phyloP scores from a whole-genome alignment of 2,888 invertebrate genomes.

The Harpalus rufipes region DNA sequence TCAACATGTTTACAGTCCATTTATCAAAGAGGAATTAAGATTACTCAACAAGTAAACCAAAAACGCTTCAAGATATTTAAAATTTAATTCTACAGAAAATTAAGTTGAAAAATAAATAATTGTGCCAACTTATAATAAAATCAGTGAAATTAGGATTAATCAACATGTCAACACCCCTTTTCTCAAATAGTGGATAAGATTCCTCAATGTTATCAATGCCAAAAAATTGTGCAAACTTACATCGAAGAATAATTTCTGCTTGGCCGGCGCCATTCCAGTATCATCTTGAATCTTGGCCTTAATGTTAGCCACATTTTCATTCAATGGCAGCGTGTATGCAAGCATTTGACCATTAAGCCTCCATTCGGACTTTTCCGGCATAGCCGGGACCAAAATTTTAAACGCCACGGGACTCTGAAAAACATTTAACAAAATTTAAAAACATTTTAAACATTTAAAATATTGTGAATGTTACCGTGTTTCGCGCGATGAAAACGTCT shows the following conservation, averaged over 20 bases:
- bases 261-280: slow-evolving; percentile 96
- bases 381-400: slow-evolving; percentile 89
- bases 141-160: no score
- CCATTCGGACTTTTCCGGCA: slow-evolving; percentile 96
- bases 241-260: slow-evolving; percentile 97
- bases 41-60: no score
- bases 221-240: slow-evolving; percentile 77
- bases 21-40: no score
- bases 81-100: no score
- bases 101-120: no score
- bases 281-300: slow-evolving; percentile 92
- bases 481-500: slow-evolving; percentile 86
- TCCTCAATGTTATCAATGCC: no score
- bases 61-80: no score
- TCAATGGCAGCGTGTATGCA: slow-evolving; percentile 86
- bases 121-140: no score
- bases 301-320: slow-evolving; percentile 89
- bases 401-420: slow-evolving; percentile 87
- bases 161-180: background rate
- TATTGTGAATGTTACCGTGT: slow-evolving; percentile 77
- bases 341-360: slow-evolving; percentile 94
- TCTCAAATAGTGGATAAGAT: no score
- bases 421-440: slow-evolving; percentile 35
- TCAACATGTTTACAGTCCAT: no score
- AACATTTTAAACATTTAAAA: background rate